Base-by-base conservation (phyloP, 2,888 invertebrate genomes). In the Ctena decussata region DNA sequence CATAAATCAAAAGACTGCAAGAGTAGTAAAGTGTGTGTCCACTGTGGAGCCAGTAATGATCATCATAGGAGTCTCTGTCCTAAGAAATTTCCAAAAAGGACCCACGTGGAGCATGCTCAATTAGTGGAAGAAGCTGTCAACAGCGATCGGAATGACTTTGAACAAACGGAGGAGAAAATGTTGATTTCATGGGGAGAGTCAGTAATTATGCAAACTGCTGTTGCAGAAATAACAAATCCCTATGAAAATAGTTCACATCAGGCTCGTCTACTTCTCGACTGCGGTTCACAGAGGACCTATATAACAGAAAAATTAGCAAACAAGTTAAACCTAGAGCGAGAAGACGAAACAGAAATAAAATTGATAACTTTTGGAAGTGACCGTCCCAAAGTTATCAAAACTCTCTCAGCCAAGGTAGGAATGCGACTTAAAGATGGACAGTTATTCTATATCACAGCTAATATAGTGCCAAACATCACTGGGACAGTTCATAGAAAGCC, bases 201-300 rank as follows among this genome's bases (percentile, higher is more conserved):
- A n/a, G 82, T 77, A 6, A 30, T 82, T 11, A 77, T 77, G 82
- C 82, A 82, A 74, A 82, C 82, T 24, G 82, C 73, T 11, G 30
- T n/a, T 39, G 57, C 78, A 44, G 65, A 73, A 24, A n/a, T 82
- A 30, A 74, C 35, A 32, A 82, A 82, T 65, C 46, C 46, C 8
- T 60, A 60, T 30, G 60, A 60, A 60, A 60, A 60, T 12, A n/a
- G 60, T 60, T 8, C 24, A 27, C 60, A 30, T 60, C 8, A 60
- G 30, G 60, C n/a, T 12, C 60, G 60, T n/a, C 24, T 60, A 12
- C 60, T 60, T n/a, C 60, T 60, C 11, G 60, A 60, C n/a, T 60
- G 60, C n/a, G 60, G 60, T n/a, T 60, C 60, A 12, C 60, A 60
- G n/a, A 60, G 60, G 60, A 60, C 60, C 8, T 60, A 60, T 60